Conservation (phyloP, 2,113 vertebrate species). For the Mugil cephalus region DNA sequence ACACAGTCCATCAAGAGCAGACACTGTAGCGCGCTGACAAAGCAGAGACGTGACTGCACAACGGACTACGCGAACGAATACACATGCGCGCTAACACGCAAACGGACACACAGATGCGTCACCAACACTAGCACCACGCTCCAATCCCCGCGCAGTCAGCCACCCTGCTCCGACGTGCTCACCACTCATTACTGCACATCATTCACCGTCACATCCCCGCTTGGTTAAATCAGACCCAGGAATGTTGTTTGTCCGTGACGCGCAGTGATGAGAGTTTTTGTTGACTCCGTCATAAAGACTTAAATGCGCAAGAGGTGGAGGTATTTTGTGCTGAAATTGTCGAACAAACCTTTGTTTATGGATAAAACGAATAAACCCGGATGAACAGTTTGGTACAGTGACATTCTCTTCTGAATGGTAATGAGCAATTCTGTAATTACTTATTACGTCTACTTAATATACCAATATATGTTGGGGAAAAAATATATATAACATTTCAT, state of each 20-base stretch:
- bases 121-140: background rate
- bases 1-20: slow-evolving; percentile 44
- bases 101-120: background rate
- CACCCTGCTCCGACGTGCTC: background rate
- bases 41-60: slow-evolving; percentile 21
- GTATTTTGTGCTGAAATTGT: background rate
- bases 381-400: background rate
- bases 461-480: too few relatives aligned
- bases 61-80: slow-evolving; percentile 8
- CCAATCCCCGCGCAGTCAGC: slow-evolving; percentile 22
- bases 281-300: background rate
- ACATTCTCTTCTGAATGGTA: background rate
- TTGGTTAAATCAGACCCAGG: slow-evolving; percentile 20
- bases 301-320: background rate
- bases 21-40: slow-evolving; percentile 19
- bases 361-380: background rate
- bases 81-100: background rate
- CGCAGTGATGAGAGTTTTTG: slow-evolving; percentile 8
- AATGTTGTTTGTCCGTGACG: background rate
- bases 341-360: background rate
- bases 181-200: slow-evolving; percentile 28
- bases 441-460: too few relatives aligned
- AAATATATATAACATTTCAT: too few relatives aligned
- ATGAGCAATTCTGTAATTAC: too few relatives aligned
- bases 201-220: slow-evolving; percentile 22